Conservation (phyloP, 2,888 invertebrate species). For the Philereme transversata region DNA sequence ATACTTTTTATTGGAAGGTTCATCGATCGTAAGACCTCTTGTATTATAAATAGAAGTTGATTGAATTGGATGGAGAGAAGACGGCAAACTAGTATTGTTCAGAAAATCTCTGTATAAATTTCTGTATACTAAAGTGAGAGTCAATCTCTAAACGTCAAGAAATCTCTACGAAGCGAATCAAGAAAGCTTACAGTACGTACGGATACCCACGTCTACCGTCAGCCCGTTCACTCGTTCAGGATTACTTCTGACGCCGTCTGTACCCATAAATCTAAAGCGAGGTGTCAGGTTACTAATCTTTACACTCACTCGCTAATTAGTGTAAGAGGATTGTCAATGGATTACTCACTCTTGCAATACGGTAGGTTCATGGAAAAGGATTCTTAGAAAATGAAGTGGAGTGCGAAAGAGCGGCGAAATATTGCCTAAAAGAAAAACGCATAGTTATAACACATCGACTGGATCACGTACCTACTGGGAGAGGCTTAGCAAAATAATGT, state of each 20-base stretch:
- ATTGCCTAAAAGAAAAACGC: too few species aligned
- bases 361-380: conserved; percentile 22
- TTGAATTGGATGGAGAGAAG: neutral
- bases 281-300: conserved; percentile 66
- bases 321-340: conserved; percentile 68
- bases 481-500: too few species aligned
- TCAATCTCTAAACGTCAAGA: conserved; percentile 2
- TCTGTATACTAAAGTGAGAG: neutral
- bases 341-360: conserved; percentile 45
- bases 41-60: neutral
- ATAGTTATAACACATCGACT: too few species aligned
- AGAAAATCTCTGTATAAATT: neutral
- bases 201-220: conserved; percentile 22
- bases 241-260: conserved; percentile 58
- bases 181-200: conserved; percentile 21
- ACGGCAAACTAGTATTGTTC: neutral
- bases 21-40: neutral
- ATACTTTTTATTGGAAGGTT: neutral
- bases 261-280: conserved; percentile 65
- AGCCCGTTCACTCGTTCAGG: conserved; percentile 49
- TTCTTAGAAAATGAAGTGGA: too few species aligned
- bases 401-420: too few species aligned
- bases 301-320: conserved; percentile 70
- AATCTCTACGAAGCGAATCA: conserved; percentile 17
- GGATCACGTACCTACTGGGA: too few species aligned